Base-by-base conservation (phyloP, 2,888 invertebrate species). In the Sesia apiformis region DNA sequence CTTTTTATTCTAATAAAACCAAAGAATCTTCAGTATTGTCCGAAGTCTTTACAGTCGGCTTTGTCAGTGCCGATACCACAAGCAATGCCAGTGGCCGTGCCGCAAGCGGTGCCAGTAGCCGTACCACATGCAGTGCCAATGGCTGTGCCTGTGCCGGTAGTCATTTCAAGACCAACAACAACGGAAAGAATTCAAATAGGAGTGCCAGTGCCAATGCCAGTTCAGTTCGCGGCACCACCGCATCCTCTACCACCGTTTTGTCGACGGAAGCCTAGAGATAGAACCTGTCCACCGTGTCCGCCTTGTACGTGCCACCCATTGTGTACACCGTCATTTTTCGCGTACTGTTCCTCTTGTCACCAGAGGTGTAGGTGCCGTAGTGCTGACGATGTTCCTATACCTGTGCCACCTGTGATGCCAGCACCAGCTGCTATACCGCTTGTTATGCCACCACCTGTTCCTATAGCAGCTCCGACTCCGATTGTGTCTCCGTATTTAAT, bases 281-380 rank as follows among this genome's bases (percentile, higher is more conserved):
- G 57, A n/a, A 63, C 57, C 39, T 83, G 83, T 52, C 86, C 85
- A 0, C 76, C 78, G 0, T 86, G 86, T 51, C 86, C 86, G 0
- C 86, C 86, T 0, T 86, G 86, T 56, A 53, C 74, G 0, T 86
- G 86, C 55, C 53, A 53, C 39, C 84, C 86, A 1, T 65, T 70
- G 0, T 86, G 85, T 55, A 84, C 83, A 3, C 86, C 86, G n/a
- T 62, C 84, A 1, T 83, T 84, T 61, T 86, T 77, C 57, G 72
- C 86, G 0, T 86, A 70, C 57, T 86, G 86, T 55, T 86, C 86
- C 0, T 65, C 76, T 4, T 87, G 87, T 51, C 87, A 87, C 56
- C 64, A 65, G 59, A 74, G 74, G 59, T 87, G 87, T 56, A 70
- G 81, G 55, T 84, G 84, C 61, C 70, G 67, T 3, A 70, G 63